Percentiles rank a stretch among this genome's conserved stretches.
Evolutionary conservation across 2,888 invertebrate genomes (phyloP).

Genomic region (Panzeria rudis): DNA sequence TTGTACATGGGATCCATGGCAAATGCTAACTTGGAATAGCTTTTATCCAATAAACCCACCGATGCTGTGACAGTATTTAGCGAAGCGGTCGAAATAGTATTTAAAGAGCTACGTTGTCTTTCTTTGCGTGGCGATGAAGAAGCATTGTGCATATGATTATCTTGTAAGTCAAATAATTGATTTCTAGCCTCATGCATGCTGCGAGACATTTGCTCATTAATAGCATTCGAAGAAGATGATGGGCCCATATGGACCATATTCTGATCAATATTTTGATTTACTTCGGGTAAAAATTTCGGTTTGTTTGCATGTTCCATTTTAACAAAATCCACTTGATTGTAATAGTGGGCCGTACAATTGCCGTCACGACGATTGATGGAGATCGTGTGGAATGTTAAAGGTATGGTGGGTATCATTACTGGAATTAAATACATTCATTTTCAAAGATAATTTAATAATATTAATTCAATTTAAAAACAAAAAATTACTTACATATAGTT

Average conservation of each 20-base stretch:
- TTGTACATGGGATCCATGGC: conserved; percentile 95
- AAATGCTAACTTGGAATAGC: conserved; percentile 82
- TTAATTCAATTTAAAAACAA: not conserved
- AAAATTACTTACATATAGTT: conserved; percentile 88
- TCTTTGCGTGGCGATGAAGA: conserved; percentile 66
- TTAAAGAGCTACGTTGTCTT: conserved; percentile 59
- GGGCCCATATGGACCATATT: conserved; percentile 60
- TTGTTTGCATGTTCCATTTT: conserved; percentile 87
- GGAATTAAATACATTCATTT: conserved; percentile 75
- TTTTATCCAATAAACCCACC: conserved; percentile 75
- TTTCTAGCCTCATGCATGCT: conserved; percentile 83
- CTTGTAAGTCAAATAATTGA: conserved; percentile 82
- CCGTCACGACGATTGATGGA: conserved; percentile 96
- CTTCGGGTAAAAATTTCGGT: conserved; percentile 78
- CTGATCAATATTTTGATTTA: conserved; percentile 82
- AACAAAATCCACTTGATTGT: conserved; percentile 93
- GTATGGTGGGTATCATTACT: conserved; percentile 93
- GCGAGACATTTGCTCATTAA: conserved; percentile 83
- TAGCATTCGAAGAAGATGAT: conserved; percentile 76
- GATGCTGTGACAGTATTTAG: conserved; percentile 40
- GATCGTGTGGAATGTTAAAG: conserved; percentile 92
- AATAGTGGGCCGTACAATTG: conserved; percentile 92
- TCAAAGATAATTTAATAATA: not conserved
- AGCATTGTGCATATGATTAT: conserved; percentile 76
- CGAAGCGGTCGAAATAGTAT: conserved; percentile 46